A percentile compares a stretch with the other conserved stretches of the same genome.
These are phyloP conservation scores for Xenops minutus DNA, from an alignment of 2,797 vertebrate species.

Conservation along the genomic window DNA sequence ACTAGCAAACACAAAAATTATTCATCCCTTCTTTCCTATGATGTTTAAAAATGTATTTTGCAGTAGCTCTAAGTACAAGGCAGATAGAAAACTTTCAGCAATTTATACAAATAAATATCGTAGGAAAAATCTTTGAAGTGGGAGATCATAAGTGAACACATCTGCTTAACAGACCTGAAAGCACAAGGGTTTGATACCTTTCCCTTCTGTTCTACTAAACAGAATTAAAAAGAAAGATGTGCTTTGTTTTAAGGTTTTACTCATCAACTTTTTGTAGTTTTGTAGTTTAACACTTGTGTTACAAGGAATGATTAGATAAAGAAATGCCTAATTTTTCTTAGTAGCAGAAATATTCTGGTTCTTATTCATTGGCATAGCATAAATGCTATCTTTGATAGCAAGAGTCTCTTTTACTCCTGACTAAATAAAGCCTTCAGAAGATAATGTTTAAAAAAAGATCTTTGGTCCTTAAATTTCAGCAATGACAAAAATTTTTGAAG, in stretches of 20 bases:
- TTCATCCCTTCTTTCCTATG: constrained; percentile 53
- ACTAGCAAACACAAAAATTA: constrained; percentile 21
- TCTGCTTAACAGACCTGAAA: constrained; percentile 41
- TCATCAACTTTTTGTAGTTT: not conserved
- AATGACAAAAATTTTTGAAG: not conserved
- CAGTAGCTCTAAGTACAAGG: constrained; percentile 46
- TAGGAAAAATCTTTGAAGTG: constrained; percentile 53
- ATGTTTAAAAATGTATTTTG: constrained; percentile 55
- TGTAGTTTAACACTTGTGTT: not conserved
- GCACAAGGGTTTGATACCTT: constrained; percentile 19
- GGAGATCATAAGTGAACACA: constrained; percentile 27
- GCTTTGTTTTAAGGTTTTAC: not conserved
- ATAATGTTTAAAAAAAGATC: not conserved
- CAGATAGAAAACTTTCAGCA: constrained; percentile 16
- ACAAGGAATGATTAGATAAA: not conserved
- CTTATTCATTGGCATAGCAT: not conserved
- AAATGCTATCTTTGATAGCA: not conserved
- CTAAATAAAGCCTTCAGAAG: not conserved
- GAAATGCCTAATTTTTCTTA: not conserved
- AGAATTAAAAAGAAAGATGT: not conserved
- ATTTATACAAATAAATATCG: constrained; percentile 30
- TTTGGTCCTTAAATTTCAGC: not conserved
- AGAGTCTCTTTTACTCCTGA: not conserved
- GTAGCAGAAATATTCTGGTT: not conserved
- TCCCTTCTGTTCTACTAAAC: not conserved